phyloP scores from a whole-genome alignment of 2,113 vertebrate genomes.

The Siniperca chuatsi region DNA sequence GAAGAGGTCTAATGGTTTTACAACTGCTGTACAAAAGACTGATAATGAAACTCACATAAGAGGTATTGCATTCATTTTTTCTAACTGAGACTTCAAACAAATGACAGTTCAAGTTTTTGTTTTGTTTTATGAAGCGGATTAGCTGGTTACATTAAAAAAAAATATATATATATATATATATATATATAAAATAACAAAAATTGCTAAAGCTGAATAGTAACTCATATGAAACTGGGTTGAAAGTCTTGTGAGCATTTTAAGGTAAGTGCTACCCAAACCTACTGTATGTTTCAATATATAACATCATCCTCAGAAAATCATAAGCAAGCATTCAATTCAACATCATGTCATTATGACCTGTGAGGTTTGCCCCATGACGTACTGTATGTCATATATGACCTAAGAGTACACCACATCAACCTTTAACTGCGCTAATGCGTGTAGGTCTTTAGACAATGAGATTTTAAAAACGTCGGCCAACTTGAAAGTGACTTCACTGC shows the following conservation, averaged over 20 bases:
- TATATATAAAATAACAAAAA: too few relatives aligned
- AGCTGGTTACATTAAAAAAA: background rate
- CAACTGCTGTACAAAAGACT: constrained; percentile 1
- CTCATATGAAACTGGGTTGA: too few relatives aligned
- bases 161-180: too few relatives aligned
- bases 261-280: too few relatives aligned
- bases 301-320: background rate
- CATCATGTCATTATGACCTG: background rate
- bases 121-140: background rate
- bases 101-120: background rate
- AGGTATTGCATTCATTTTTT: background rate
- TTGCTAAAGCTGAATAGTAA: too few relatives aligned
- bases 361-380: background rate
- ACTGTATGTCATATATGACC: background rate
- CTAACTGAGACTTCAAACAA: background rate
- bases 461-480: constrained; percentile 15
- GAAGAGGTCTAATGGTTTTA: constrained; percentile 39
- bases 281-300: background rate
- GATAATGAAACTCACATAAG: background rate
- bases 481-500: constrained; percentile 27
- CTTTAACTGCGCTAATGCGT: background rate
- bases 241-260: too few relatives aligned
- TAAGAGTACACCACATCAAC: background rate
- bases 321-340: background rate
- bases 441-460: constrained; percentile 33